Evolutionary conservation across 2,888 invertebrate species (phyloP), one percentile per base, ranked within the genome.

Genomic region (Ctena decussata): DNA sequence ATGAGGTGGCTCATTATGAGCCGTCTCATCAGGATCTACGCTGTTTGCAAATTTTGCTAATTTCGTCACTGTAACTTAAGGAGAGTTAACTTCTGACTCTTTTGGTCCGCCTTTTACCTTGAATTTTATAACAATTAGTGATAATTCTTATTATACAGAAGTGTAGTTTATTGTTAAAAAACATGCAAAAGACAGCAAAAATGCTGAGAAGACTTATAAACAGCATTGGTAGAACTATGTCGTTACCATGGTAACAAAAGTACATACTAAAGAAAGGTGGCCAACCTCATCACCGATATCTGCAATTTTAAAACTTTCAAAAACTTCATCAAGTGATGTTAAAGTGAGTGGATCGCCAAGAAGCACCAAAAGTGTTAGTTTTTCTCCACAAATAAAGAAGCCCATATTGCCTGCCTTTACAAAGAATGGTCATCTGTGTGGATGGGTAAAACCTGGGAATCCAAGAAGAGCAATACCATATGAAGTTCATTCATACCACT

Each of bases 391-490:
- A 46, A 2, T 15, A 11, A 44, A 44, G 30, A 1, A 15, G n/a
- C 24, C 1, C 8, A 27, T 15, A 27, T 6, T 27, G 57, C 8
- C 57, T 1, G 6, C 5, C 3, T 27, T 11, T 11, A 65, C 32
- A 2, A 24, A 27, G 32, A 72, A 72, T 15, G 72, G 21, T 2
- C 24, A 11, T 8, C 57, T 84, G 69, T 80, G 75, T 57, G 90
- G 92, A n/a, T 93, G 93, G 93, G 87, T 92, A 2, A 89, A 91
- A 53, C 90, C 87, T 0, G 87, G 91, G 72, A 93, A 93, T 83
- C 90, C 87, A 8, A 88, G 92, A 1, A 78, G 93, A 8, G 44
- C 70, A 37, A 46, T 92, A 30, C 72, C 86, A 49, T 93, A 93
- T 69, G 90, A 91, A 0, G 57, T 82, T 18, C 77, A 90, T 77